Evolutionary conservation across 2,888 invertebrate species (phyloP), one percentile per base, ranked within the genome.

Genomic region (Ectemnius lituratus): DNA sequence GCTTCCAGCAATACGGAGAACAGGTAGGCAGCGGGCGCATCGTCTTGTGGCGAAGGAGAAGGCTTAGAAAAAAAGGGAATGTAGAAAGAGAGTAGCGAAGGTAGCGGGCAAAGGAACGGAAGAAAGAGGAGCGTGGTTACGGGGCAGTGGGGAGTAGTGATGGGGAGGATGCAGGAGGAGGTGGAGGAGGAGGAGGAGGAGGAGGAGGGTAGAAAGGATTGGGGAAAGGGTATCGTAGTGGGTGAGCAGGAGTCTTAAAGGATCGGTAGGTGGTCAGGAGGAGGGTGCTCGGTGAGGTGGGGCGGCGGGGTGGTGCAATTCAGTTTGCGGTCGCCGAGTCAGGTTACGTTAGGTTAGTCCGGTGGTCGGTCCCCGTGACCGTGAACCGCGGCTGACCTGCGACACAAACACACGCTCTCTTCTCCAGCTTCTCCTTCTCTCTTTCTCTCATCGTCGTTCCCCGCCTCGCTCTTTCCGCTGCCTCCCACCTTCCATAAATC

Each of bases 321-420:
- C 80, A 85, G 81, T 80, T 82, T 80, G 82, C 79, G 83, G 78
- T 83, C 81, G 81, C 80, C 79, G 83, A 83, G 84, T 83, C 73
- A 75, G 76, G 80, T 80, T 79, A 81, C 76, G 85, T 84, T 85
- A 82, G 83, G 82, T 83, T 83, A 82, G 85, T 84, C 81, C 84
- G 75, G 78, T 81, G 81, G 81, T 86, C 82, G 81, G 83, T 84
- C 83, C 80, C 68, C 82, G 84, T 87, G 89, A 87, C 89, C 89
- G 86, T 89, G 89, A 90, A 89, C 89, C 85, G 78, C 79, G 82
- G 83, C 85, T 89, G 89, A 89, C 88, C 89, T 86, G 88, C 87
- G 88, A 89, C 89, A 89, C 88, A 87, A 88, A 87, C 86, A 86
- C 84, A 75, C 79, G 62, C 56, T 67, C 62, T 57, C 49, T 37